Evolutionary conservation across 2,888 invertebrate species (phyloP).

Genomic region (Sarcophaga caerulescens): DNA sequence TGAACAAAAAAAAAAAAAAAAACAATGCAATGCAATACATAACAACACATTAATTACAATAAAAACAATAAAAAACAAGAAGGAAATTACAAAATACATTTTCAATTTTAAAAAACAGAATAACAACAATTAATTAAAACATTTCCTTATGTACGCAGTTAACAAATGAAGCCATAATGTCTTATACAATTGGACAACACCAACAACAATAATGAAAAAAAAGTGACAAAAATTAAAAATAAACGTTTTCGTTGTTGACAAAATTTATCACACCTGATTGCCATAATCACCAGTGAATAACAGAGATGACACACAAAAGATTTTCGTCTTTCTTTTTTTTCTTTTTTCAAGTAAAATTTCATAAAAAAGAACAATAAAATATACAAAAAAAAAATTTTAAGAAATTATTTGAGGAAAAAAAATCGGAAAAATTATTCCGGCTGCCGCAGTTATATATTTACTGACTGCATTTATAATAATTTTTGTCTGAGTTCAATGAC

Average conservation of each 20-base stretch:
- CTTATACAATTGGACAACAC: not conserved
- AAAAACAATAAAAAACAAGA: not conserved
- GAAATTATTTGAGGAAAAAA: not conserved
- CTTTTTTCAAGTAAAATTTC: not conserved
- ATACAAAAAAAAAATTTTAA: not conserved
- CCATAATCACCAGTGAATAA: constrained; percentile 11
- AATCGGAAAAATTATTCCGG: too few relatives aligned
- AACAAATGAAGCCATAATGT: not conserved
- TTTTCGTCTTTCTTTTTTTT: not conserved
- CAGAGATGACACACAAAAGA: constrained; percentile 61
- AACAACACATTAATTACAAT: not conserved
- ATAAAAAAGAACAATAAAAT: not conserved
- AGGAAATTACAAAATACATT: constrained; percentile 23
- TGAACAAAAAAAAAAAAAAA: not conserved
- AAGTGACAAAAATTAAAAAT: constrained; percentile 11
- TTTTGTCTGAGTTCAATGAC: not conserved
- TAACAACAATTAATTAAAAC: constrained; percentile 12
- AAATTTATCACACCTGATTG: constrained; percentile 55
- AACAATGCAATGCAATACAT: not conserved
- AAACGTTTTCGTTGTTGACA: constrained; percentile 2
- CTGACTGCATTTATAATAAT: not conserved
- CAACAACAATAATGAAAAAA: not conserved
- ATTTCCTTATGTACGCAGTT: constrained; percentile 36
- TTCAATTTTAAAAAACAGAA: not conserved
- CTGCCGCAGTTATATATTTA: not conserved